Conservation (phyloP, 2,113 vertebrate species). For the Pedetes capensis region DNA sequence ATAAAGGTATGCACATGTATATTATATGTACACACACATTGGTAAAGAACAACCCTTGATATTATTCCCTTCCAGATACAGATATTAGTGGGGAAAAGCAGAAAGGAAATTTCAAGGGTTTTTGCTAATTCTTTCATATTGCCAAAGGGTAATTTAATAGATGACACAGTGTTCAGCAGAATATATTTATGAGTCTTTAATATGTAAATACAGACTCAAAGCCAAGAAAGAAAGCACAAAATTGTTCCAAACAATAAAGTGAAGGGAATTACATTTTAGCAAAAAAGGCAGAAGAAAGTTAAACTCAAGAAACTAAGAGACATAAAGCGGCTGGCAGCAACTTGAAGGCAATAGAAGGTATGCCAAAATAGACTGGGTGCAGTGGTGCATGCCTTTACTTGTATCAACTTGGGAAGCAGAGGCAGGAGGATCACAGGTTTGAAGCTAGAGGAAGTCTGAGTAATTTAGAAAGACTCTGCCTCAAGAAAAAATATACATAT, state of each 20-base stretch:
- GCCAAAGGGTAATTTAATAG: not conserved
- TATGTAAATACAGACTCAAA: not conserved
- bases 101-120: not conserved
- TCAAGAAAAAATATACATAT: too few relatives aligned
- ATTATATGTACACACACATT: not conserved
- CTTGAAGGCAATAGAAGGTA: not conserved
- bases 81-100: not conserved
- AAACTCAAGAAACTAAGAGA: not conserved
- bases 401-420: too few relatives aligned
- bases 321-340: not conserved
- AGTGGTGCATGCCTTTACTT: too few relatives aligned
- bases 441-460: too few relatives aligned
- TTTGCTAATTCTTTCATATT: not conserved
- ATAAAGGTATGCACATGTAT: not conserved
- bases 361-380: conserved; percentile 12
- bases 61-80: not conserved
- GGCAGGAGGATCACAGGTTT: too few relatives aligned
- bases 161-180: conserved; percentile 5
- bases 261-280: not conserved
- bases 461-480: too few relatives aligned
- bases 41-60: not conserved
- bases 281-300: not conserved
- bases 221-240: not conserved
- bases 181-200: conserved; percentile 13
- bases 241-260: not conserved